Conservation (phyloP, 1,140 invertebrate genomes). For the Sycophila sp. region DNA sequence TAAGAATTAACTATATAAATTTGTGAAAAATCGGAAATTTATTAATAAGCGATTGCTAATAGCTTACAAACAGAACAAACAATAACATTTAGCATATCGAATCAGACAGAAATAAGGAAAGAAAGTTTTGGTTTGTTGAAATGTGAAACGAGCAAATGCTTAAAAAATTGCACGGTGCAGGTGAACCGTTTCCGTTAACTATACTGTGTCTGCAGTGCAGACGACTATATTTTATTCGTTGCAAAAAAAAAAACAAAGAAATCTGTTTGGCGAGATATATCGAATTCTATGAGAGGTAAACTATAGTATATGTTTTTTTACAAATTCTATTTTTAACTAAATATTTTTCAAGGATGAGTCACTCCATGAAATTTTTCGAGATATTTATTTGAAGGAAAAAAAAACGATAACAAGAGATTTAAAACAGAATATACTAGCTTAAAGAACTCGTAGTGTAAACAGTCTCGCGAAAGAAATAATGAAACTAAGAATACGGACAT, state of each 20-base stretch:
- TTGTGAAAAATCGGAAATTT: conserved; percentile 9
- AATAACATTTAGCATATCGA: conserved; percentile 3
- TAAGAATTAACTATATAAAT: conserved; percentile 1
- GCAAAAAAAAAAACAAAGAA: no score
- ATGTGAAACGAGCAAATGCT: neutral
- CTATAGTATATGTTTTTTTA: conserved; percentile 2
- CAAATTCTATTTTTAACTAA: conserved; percentile 25
- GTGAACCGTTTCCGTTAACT: neutral
- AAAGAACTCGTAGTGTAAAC: neutral
- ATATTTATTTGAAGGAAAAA: no score
- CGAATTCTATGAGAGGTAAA: neutral
- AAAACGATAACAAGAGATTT: no score
- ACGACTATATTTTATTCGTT: conserved; percentile 25
- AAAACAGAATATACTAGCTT: neutral
- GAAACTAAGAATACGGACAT: conserved; percentile 28
- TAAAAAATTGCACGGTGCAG: conserved; percentile 3
- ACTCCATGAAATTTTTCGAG: neutral
- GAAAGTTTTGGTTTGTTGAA: conserved; percentile 36
- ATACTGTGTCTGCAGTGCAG: conserved; percentile 27
- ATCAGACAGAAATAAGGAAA: neutral
- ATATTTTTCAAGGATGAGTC: conserved; percentile 7
- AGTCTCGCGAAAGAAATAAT: neutral
- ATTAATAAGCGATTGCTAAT: neutral
- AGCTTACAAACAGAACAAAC: no score
- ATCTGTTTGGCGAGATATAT: no score